Base-by-base conservation (phyloP, 2,888 invertebrate genomes). In the Acutogordius australiensis region DNA sequence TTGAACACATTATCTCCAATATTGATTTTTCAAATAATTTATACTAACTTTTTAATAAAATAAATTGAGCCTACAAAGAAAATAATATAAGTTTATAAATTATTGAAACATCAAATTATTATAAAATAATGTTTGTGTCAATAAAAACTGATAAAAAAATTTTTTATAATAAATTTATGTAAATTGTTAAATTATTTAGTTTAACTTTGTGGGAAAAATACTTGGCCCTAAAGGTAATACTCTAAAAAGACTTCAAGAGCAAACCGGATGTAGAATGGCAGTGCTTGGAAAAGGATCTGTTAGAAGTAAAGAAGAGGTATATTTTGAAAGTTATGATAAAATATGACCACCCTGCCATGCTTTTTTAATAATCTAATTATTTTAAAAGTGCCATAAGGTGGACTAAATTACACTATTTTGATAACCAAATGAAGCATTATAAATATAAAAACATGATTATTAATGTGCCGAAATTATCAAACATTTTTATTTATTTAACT, bases 221-320 rank as follows among this genome's bases (percentile, higher is more conserved):
- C 23, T 51, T 13, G 51, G 51, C 4, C 51, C 51, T 51, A 51
- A 23, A 51, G 51, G 51, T n/a, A 51, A 51, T 51, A n/a, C 13
- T n/a, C 23, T 51, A 21, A 51, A 51, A 23, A 8, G 51, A 51
- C 13, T 51, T 51, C 51, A 51, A 51, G 51, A 51, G 23, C n/a
- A 51, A 23, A 51, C 51, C 23, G 51, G 51, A 21, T 8, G n/a
- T 23, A 8, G 51, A 21, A 51, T 51, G 26, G 8, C 51, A n/a
- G 51, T 51, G 8, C 23, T 51, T 4, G 51, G 51, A 8, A 51
- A 23, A 51, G 51, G 51, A 51, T 51, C 51, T 51, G 51, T 51
- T 4, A 51, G 51, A 51, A 51, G 51, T 26, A 51, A 51, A 51
- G 51, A 51, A 51, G 51, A 51, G 51, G 51, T 51, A 21, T n/a